Evolutionary conservation across 2,797 vertebrate species (phyloP).

Genomic region (Yasuhikotakia modesta): DNA sequence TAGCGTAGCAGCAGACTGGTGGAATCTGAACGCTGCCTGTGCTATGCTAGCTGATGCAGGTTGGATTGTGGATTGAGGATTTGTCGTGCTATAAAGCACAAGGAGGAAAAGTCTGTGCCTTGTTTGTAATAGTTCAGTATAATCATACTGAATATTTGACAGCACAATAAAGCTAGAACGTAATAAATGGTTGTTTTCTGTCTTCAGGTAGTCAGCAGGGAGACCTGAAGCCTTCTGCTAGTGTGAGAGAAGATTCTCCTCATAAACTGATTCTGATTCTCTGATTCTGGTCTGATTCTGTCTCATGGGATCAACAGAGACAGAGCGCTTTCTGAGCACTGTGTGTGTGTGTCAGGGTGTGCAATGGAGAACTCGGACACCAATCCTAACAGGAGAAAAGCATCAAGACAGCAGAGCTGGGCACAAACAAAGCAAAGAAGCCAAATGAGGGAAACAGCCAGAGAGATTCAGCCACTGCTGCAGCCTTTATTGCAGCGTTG

Average conservation of each 20-base stretch:
- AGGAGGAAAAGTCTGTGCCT: neutral
- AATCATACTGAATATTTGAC: neutral
- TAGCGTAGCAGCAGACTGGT: no score
- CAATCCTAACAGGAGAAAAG: slow-evolving; percentile 25
- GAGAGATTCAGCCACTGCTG: slow-evolving; percentile 53
- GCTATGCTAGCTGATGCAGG: neutral
- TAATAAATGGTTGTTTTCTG: neutral
- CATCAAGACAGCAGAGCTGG: neutral
- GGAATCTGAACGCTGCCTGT: no score
- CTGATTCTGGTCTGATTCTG: slow-evolving; percentile 67
- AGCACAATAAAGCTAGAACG: neutral
- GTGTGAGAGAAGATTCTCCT: slow-evolving; percentile 41
- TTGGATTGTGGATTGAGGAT: neutral
- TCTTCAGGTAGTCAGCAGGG: slow-evolving; percentile 65
- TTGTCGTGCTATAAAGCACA: no score
- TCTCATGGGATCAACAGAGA: slow-evolving; percentile 34
- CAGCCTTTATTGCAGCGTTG: slow-evolving; percentile 54
- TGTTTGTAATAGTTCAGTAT: neutral
- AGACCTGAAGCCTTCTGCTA: slow-evolving; percentile 65
- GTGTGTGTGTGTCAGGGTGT: slow-evolving; percentile 18
- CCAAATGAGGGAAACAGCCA: slow-evolving; percentile 18
- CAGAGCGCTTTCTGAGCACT: slow-evolving; percentile 46
- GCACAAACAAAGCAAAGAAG: slow-evolving; percentile 30
- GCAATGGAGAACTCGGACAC: slow-evolving; percentile 9
- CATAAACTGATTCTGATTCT: no score